Conservation (phyloP, 2,797 vertebrate species). For the Chloroceryle inda region DNA sequence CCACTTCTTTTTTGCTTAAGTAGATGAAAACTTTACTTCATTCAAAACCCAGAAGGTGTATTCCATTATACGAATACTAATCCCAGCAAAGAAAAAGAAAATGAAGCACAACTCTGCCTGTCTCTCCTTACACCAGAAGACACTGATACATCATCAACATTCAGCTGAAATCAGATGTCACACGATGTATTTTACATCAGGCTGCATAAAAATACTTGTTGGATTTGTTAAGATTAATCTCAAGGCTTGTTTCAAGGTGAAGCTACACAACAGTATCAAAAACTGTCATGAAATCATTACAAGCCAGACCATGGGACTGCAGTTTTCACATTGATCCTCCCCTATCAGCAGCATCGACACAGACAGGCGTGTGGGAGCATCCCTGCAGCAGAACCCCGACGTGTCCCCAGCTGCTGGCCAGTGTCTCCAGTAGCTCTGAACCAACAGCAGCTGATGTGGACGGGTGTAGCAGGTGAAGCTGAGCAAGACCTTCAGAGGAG, state of each 20-base stretch:
- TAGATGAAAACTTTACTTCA: neutral
- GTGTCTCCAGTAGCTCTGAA: constrained; percentile 72
- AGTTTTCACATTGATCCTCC: constrained; percentile 88
- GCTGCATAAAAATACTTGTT: neutral
- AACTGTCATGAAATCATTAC: constrained; percentile 68
- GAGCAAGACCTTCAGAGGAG: constrained; percentile 50
- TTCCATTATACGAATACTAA: neutral
- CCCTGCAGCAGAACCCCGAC: constrained; percentile 78
- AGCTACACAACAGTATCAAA: constrained; percentile 18
- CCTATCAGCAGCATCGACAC: constrained; percentile 83
- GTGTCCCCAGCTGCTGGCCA: constrained; percentile 72
- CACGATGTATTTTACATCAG: neutral
- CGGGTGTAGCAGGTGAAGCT: constrained; percentile 69
- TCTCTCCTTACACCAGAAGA: neutral
- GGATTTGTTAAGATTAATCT: constrained; percentile 42
- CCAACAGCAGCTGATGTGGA: constrained; percentile 73
- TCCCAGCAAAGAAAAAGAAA: neutral
- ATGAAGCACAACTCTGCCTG: neutral
- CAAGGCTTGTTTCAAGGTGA: constrained; percentile 69
- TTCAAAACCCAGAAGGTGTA: neutral
- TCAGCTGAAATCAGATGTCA: neutral
- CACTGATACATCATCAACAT: neutral
- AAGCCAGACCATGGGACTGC: constrained; percentile 77
- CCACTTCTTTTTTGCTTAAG: neutral
- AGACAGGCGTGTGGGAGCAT: constrained; percentile 82